phyloP scores from a whole-genome alignment of 2,888 invertebrate species.

The Dorcus hopei region DNA sequence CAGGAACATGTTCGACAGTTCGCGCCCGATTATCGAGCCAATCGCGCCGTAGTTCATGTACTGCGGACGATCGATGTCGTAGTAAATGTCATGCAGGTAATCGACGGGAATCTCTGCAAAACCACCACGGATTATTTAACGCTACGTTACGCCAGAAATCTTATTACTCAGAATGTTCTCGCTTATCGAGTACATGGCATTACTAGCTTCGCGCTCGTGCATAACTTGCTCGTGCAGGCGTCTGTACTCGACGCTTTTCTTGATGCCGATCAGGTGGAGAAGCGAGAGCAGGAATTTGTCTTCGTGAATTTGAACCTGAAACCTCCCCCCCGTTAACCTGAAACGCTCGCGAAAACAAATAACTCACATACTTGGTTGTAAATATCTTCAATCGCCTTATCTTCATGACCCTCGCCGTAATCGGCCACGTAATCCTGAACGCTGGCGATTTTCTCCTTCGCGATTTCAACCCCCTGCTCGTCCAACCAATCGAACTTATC shows the following conservation, averaged over 20 bases:
- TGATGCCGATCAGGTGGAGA: slow-evolving; percentile 19
- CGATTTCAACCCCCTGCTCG: slow-evolving; percentile 36
- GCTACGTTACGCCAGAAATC: neutral
- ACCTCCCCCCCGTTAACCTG: neutral
- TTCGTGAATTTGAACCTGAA: slow-evolving; percentile 24
- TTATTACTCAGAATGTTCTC: slow-evolving; percentile 23
- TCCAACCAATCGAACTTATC: slow-evolving; percentile 43
- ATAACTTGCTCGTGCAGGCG: slow-evolving; percentile 23
- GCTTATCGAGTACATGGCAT: slow-evolving; percentile 20
- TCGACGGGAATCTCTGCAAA: slow-evolving; percentile 41
- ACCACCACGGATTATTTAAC: slow-evolving; percentile 5
- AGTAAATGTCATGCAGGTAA: slow-evolving; percentile 41
- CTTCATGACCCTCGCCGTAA: slow-evolving; percentile 22
- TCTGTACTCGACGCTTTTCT: slow-evolving; percentile 22
- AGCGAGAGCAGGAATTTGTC: slow-evolving; percentile 24
- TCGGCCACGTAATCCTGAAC: slow-evolving; percentile 38
- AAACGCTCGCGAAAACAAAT: neutral
- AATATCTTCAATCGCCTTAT: slow-evolving; percentile 21
- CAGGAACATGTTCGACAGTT: slow-evolving; percentile 43
- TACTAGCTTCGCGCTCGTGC: slow-evolving; percentile 19
- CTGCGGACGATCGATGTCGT: slow-evolving; percentile 39
- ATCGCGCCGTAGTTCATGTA: slow-evolving; percentile 46
- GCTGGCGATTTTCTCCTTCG: slow-evolving; percentile 36
- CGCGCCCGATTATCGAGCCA: slow-evolving; percentile 41
- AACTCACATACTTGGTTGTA: slow-evolving; percentile 34